phyloP scores from a whole-genome alignment of 2,113 vertebrate species.

The Oryzias celebensis region DNA sequence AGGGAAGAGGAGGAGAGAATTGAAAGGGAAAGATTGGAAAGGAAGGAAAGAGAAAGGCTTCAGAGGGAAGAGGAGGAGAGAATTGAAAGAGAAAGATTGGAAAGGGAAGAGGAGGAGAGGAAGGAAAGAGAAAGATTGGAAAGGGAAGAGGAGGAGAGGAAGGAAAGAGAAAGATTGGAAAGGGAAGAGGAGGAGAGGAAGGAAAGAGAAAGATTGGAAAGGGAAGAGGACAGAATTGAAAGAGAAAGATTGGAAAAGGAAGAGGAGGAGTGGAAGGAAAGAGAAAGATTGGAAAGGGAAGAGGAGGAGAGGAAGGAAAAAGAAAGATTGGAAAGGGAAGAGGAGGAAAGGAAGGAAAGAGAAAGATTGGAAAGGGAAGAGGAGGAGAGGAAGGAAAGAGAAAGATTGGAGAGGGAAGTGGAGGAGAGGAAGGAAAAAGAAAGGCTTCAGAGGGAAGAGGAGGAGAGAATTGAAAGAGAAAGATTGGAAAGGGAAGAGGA shows the following conservation, averaged over 20 bases:
- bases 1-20: background rate
- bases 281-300: background rate
- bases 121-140: background rate
- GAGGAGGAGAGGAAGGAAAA: background rate
- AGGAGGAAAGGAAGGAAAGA: slow-evolving; percentile 11
- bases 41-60: background rate
- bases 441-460: background rate
- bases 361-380: slow-evolving; percentile 17
- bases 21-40: background rate
- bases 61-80: background rate
- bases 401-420: background rate
- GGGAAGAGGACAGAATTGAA: too few relatives aligned
- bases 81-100: background rate
- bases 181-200: too few relatives aligned
- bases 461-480: background rate
- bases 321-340: background rate
- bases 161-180: too few relatives aligned
- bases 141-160: too few relatives aligned
- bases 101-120: background rate
- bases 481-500: background rate
- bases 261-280: background rate
- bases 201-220: too few relatives aligned
- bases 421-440: background rate
- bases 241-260: background rate
- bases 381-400: background rate